phyloP scores from a whole-genome alignment of 2,888 invertebrate species.

The Nomada fucata region DNA sequence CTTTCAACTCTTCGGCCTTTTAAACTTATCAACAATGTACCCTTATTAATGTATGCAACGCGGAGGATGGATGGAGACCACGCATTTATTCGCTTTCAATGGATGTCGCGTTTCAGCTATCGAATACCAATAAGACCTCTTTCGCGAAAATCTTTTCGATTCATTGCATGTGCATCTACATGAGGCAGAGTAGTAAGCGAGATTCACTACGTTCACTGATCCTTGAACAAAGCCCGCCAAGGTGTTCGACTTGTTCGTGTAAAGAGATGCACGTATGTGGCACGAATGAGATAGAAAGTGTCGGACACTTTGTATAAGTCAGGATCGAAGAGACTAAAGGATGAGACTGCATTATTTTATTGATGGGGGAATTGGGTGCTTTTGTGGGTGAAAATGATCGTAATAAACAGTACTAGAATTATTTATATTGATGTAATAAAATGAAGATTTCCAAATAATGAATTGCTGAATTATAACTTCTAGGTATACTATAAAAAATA shows the following conservation, averaged over 20 bases:
- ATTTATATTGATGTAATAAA: too few relatives aligned
- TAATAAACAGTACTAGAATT: too few relatives aligned
- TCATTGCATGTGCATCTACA: conserved; percentile 33
- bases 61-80: neutral
- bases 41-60: conserved; percentile 13
- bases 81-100: conserved; percentile 24
- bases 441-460: too few relatives aligned
- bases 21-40: neutral
- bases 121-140: conserved; percentile 31
- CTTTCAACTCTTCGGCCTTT: neutral
- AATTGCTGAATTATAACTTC: too few relatives aligned
- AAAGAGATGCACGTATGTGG: neutral
- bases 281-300: too few relatives aligned
- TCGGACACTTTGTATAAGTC: neutral
- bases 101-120: conserved; percentile 31
- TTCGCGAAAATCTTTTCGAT: conserved; percentile 44
- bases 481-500: too few relatives aligned
- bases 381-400: too few relatives aligned
- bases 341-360: too few relatives aligned
- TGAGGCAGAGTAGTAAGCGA: conserved; percentile 2
- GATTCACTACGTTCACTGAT: conserved; percentile 51
- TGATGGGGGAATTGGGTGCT: too few relatives aligned
- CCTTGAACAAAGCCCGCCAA: conserved; percentile 44
- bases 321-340: neutral
- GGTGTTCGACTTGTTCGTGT: conserved; percentile 35